These are phyloP conservation scores for Oophaga pumilio DNA, from an alignment of 2,113 vertebrate species.

Conservation along the genomic window DNA sequence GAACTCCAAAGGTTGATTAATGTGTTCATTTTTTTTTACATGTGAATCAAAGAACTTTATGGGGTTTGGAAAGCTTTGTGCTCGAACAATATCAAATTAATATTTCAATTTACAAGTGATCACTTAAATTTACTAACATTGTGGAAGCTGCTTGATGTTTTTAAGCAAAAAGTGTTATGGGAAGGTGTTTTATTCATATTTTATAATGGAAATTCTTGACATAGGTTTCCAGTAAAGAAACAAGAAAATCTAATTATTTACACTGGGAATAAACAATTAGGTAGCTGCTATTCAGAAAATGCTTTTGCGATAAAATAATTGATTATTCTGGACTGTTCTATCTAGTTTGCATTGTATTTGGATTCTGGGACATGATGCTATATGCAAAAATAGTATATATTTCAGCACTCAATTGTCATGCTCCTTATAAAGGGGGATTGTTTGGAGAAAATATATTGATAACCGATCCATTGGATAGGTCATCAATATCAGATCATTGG, in stretches of 20 bases:
- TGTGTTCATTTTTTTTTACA: conserved; percentile 5
- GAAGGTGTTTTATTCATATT: background rate
- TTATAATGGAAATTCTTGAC: background rate
- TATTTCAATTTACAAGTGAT: background rate
- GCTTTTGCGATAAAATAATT: background rate
- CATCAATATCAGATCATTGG: no score
- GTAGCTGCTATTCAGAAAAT: background rate
- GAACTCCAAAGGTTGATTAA: background rate
- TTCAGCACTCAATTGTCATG: no score
- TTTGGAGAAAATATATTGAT: no score
- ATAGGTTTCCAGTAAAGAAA: background rate
- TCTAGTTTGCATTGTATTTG: no score
- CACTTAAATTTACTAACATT: conserved; percentile 12
- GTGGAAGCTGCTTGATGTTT: background rate
- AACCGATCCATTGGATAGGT: no score
- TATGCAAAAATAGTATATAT: no score
- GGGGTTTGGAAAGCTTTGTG: background rate
- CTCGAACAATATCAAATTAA: background rate
- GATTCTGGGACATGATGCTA: no score
- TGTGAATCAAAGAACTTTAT: background rate
- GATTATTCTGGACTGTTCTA: no score
- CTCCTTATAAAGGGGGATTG: no score
- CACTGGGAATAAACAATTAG: background rate
- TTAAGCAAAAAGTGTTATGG: background rate
- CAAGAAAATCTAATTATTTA: background rate